These are phyloP conservation scores for Phylloscopus trochilus DNA, from an alignment of 2,113 vertebrate genomes.

Conservation along the genomic window DNA sequence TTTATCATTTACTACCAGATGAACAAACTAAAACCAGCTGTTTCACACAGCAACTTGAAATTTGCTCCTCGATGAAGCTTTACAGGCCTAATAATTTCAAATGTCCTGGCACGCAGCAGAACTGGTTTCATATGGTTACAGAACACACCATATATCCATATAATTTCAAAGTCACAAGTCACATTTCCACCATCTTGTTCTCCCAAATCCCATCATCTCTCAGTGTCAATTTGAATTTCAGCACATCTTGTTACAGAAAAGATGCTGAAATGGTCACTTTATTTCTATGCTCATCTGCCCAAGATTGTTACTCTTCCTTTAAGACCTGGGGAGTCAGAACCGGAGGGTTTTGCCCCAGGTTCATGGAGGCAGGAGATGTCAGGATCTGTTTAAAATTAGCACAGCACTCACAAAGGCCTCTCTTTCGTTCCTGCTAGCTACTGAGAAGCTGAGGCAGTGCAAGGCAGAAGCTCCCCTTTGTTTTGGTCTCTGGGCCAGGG, in stretches of 20 bases:
- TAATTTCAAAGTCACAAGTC: background rate
- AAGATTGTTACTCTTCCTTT: background rate
- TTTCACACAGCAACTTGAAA: constrained; percentile 56
- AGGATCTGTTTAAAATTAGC: background rate
- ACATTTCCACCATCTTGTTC: background rate
- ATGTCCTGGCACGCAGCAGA: background rate
- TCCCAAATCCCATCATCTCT: background rate
- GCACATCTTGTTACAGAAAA: background rate
- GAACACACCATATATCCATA: background rate
- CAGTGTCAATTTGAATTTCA: background rate
- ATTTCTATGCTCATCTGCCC: fast-evolving
- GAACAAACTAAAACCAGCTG: constrained; percentile 47
- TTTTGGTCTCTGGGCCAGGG: background rate
- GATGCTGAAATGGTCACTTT: background rate
- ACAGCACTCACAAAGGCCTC: background rate
- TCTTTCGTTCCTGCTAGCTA: fast-evolving
- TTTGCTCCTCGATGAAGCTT: constrained; percentile 59
- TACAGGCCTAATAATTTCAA: constrained; percentile 4
- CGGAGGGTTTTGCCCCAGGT: background rate
- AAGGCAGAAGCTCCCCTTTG: background rate
- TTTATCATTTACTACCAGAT: constrained; percentile 33
- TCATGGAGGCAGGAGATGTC: background rate
- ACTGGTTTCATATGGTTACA: background rate
- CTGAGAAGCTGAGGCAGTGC: background rate
- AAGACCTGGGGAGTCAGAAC: background rate